Evolutionary conservation across 2,113 vertebrate species (phyloP).

Genomic region (Synchiropus splendidus): DNA sequence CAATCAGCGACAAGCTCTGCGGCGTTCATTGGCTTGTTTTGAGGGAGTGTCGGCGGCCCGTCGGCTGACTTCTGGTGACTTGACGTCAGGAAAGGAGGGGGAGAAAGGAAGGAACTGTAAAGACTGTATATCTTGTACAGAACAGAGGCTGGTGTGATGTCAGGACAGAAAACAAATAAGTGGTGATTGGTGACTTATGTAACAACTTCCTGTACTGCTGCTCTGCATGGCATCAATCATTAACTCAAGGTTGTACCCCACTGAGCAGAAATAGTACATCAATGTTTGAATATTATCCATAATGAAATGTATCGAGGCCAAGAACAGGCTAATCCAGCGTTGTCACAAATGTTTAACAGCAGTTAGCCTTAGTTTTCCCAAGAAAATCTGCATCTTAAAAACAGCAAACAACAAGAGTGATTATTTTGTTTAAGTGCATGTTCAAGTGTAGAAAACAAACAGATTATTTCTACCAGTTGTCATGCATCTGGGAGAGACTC

Average conservation of each 20-base stretch:
- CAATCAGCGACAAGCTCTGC: conserved; percentile 5
- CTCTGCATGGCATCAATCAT: neutral
- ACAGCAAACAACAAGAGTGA: too few relatives aligned
- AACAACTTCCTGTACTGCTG: conserved; percentile 14
- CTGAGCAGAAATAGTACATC: neutral
- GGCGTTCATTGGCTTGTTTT: conserved; percentile 30
- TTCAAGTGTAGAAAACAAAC: too few relatives aligned
- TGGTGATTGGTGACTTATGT: conserved; percentile 17
- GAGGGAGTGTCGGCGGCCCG: conserved; percentile 20
- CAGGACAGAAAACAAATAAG: conserved; percentile 25
- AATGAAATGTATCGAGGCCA: too few relatives aligned
- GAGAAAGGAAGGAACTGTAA: conserved; percentile 30
- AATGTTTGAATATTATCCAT: neutral
- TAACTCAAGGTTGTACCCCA: neutral
- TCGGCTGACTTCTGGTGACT: conserved; percentile 21
- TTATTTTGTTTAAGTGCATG: too few relatives aligned
- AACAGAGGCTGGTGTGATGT: conserved; percentile 9
- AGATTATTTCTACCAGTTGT: too few relatives aligned
- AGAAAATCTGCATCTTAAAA: too few relatives aligned
- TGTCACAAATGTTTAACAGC: too few relatives aligned
- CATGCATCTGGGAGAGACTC: too few relatives aligned
- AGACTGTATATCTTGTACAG: conserved; percentile 9
- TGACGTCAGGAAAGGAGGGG: conserved; percentile 24
- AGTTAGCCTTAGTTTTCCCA: too few relatives aligned
- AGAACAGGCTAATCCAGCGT: too few relatives aligned